Base-by-base conservation (phyloP, 2,113 vertebrate genomes). In the Tretioscincus oriximinensis region DNA sequence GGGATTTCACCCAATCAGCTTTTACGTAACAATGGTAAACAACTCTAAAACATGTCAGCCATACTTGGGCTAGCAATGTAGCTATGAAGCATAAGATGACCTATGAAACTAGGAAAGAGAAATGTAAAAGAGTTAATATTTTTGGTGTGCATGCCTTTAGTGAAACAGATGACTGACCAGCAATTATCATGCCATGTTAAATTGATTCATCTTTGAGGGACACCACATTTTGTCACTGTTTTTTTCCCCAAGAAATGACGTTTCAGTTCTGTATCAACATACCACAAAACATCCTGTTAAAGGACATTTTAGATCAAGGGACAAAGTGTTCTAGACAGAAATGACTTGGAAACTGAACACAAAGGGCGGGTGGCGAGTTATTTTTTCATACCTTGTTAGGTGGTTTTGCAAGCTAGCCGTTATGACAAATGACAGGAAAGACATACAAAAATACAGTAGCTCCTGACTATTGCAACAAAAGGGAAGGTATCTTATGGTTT, bases 251-350 rank as follows among this genome's bases (percentile, higher is more conserved):
- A 77, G 72, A 85, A 92, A 88, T 84, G 85, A 81, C 60, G 86
- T 87, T 90, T 90, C 74, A 87, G 89, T 78, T 88, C 90, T 91
- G 87, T 92, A 92, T 89, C 89, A 91, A 85, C 87, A 87, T 87
- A 92, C 92, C 90, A 90, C 91, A 90, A 88, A 90, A 86, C 87
- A 89, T 87, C 80, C 88, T 92, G 89, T 89, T 90, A 92, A 87
- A 91, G 68, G 88, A 88, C 83, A 88, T 91, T 91, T 92, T 84
- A 84, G 86, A 88, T 89, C 84, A 84, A 91, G 80, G 86, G 90
- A 89, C 87, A 90, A 83, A 81, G 51, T 87, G 90, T 92, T 80
- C 90, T 90, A 89, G 81, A 88, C 81, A 89, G 78, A 90, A 88
- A 77, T 60, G 18, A 26, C 60, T 78, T 73, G 54, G 12, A 2